Evolutionary conservation across 2,797 vertebrate genomes (phyloP).

Genomic region (Ctenochaetus hawaiiensis): DNA sequence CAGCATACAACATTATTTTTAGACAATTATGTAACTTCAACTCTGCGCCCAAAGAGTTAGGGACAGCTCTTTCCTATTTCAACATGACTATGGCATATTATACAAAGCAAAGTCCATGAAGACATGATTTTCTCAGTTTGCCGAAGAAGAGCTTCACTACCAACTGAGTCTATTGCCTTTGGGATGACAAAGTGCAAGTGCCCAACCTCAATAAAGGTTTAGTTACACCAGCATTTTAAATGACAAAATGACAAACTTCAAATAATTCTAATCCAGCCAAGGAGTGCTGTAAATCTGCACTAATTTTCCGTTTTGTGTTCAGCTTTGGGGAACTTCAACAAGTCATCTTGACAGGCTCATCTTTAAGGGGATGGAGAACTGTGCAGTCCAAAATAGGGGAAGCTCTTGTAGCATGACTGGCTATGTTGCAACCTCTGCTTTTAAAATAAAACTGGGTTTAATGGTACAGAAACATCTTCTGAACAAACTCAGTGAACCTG

Average conservation of each 20-base stretch:
- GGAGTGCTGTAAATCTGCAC: background rate
- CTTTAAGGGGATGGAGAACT: background rate
- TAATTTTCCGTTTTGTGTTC: background rate
- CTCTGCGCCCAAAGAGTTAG: background rate
- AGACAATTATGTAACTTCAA: background rate
- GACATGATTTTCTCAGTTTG: background rate
- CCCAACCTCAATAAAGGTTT: background rate
- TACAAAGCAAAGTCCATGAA: background rate
- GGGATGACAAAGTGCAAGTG: background rate
- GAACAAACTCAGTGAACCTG: background rate
- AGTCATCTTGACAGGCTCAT: background rate
- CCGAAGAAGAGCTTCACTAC: background rate
- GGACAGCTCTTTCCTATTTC: background rate
- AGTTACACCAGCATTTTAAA: background rate
- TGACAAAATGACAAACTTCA: background rate
- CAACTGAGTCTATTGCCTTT: background rate
- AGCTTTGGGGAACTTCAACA: background rate
- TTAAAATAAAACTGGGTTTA: background rate
- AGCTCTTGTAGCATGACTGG: too few relatives aligned
- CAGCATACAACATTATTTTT: background rate
- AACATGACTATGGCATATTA: background rate
- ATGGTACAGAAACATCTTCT: background rate
- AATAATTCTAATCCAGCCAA: background rate
- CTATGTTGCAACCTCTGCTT: too few relatives aligned
- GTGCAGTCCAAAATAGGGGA: background rate